Percentiles rank a stretch among this genome's conserved stretches.
Evolutionary conservation across 2,113 vertebrate genomes (phyloP).

Genomic region (Macquaria ambigua): DNA sequence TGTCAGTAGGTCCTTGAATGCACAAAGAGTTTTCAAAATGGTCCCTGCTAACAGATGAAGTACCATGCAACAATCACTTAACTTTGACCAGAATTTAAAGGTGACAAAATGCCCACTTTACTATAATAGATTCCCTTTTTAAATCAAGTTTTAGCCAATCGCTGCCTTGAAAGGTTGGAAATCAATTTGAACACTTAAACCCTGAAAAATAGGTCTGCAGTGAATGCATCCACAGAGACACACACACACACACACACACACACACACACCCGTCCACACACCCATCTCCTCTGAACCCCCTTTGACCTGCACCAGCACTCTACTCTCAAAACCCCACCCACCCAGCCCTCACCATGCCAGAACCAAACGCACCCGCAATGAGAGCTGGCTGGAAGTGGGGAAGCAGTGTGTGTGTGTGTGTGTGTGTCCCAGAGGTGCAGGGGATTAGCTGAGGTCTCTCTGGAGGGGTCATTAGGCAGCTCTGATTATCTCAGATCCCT

Average conservation of each 20-base stretch:
- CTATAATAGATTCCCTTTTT: neutral
- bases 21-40: neutral
- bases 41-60: neutral
- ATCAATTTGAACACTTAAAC: slow-evolving; percentile 12
- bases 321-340: slow-evolving; percentile 24
- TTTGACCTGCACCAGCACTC: slow-evolving; percentile 31
- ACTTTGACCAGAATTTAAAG: neutral
- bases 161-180: neutral
- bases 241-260: neutral
- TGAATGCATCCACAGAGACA: slow-evolving; percentile 11
- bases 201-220: neutral
- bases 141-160: neutral
- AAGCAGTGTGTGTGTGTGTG: slow-evolving; percentile 24
- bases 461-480: slow-evolving; percentile 74
- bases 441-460: slow-evolving; percentile 71
- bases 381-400: slow-evolving; percentile 18
- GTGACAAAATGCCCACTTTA: neutral
- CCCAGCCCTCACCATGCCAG: slow-evolving; percentile 19
- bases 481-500: slow-evolving; percentile 56
- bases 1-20: neutral
- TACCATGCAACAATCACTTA: neutral
- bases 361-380: slow-evolving; percentile 34
- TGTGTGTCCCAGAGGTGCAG: slow-evolving; percentile 47
- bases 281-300: slow-evolving; percentile 27
- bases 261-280: neutral